Evolutionary conservation across 2,888 invertebrate genomes (phyloP).

Genomic region (Frankliniella fusca): DNA sequence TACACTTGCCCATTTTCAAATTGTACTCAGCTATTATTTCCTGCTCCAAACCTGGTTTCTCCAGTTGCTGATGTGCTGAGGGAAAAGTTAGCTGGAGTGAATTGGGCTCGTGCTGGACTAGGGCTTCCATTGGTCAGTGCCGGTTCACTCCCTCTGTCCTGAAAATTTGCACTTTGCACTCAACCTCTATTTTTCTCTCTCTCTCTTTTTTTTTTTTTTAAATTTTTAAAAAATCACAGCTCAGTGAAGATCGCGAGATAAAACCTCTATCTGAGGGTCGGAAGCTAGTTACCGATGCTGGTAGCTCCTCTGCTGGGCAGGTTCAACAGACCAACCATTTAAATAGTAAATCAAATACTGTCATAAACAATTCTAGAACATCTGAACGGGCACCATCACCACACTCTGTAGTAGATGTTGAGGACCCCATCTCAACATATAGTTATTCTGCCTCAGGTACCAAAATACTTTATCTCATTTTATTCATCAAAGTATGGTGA

Average conservation of each 20-base stretch:
- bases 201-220: too few species aligned
- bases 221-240: constrained; percentile 44
- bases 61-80: constrained; percentile 90
- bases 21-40: constrained; percentile 79
- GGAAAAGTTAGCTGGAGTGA: constrained; percentile 78
- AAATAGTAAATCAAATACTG: neutral
- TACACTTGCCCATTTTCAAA: constrained; percentile 75
- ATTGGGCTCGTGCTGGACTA: constrained; percentile 93
- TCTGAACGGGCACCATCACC: constrained; percentile 50
- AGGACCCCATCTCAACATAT: constrained; percentile 47
- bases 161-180: neutral
- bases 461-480: too few species aligned
- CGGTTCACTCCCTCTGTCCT: constrained; percentile 28
- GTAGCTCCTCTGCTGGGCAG: neutral
- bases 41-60: constrained; percentile 80
- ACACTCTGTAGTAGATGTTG: constrained; percentile 67
- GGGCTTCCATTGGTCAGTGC: constrained; percentile 80
- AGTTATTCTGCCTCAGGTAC: constrained; percentile 33
- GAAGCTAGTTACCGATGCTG: constrained; percentile 38
- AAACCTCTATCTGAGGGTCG: constrained; percentile 47
- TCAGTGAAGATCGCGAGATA: constrained; percentile 55
- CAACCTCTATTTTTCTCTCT: neutral
- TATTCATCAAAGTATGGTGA: constrained; percentile 2
- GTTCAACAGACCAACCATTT: neutral
- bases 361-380: neutral